phyloP scores from a whole-genome alignment of 2,113 vertebrate genomes.

The Scomber colias region DNA sequence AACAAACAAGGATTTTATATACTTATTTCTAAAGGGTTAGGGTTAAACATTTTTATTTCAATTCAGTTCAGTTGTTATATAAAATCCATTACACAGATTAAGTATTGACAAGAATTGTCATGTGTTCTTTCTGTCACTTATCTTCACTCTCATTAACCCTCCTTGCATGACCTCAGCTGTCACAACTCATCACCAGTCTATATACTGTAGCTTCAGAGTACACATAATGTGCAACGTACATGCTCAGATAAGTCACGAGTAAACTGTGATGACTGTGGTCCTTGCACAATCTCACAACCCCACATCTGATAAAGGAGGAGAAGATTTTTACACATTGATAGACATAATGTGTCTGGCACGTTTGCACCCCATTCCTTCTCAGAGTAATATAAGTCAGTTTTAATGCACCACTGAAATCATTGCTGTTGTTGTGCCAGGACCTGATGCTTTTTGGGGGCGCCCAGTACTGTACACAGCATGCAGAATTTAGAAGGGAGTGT shows the following conservation, averaged over 20 bases:
- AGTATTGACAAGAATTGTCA: neutral
- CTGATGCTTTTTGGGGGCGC: neutral
- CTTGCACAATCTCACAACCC: neutral
- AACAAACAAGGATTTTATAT: no score
- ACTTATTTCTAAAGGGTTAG: no score
- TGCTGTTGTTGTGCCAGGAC: neutral
- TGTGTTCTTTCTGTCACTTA: constrained; percentile 5
- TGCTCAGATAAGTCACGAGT: constrained; percentile 36
- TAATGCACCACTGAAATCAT: constrained; percentile 35
- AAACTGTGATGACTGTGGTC: neutral
- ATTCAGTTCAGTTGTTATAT: neutral
- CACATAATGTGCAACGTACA: constrained; percentile 38
- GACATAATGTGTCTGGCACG: constrained; percentile 32
- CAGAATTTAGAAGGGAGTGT: constrained; percentile 8
- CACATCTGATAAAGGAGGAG: neutral
- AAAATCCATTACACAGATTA: neutral
- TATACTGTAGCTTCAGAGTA: constrained; percentile 48
- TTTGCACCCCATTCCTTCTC: neutral
- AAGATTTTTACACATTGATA: constrained; percentile 43
- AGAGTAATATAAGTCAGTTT: constrained; percentile 26
- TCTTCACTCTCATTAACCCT: constrained; percentile 28
- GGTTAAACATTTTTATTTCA: no score
- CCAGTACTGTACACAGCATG: constrained; percentile 1
- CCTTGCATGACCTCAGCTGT: constrained; percentile 24
- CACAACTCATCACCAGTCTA: constrained; percentile 48